Evolutionary conservation across 2,797 vertebrate genomes (phyloP).

Genomic region (Streptopelia turtur): DNA sequence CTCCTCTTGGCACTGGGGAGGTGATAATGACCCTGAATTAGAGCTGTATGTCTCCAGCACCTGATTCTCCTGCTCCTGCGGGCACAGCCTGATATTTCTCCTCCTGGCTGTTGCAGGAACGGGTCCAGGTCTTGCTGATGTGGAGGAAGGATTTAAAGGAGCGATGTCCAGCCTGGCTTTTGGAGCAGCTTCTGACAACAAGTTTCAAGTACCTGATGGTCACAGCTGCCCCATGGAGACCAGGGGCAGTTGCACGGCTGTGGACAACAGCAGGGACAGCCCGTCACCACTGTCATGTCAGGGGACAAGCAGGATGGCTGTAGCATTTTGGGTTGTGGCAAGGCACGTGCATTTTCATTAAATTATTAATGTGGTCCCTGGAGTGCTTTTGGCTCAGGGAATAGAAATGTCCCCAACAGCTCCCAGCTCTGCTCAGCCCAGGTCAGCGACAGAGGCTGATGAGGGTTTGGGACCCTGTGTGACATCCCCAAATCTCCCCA

Average conservation of each 20-base stretch:
- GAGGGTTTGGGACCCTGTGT: rapidly evolving
- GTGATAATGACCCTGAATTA: slow-evolving; percentile 59
- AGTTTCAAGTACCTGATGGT: background rate
- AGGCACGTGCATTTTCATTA: rapidly evolving
- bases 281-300: background rate
- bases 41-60: background rate
- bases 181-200: background rate
- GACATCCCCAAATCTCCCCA: background rate
- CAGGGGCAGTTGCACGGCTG: rapidly evolving
- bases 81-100: background rate
- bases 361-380: rapidly evolving
- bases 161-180: background rate
- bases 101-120: background rate
- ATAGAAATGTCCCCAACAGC: rapidly evolving
- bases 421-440: background rate
- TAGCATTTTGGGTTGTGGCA: background rate
- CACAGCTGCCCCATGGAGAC: background rate
- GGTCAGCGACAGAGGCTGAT: background rate
- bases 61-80: background rate
- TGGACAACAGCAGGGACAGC: background rate
- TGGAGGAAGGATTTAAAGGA: background rate
- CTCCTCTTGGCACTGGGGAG: background rate
- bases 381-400: background rate
- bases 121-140: background rate
- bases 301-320: background rate